phyloP scores from a whole-genome alignment of 1,140 invertebrate species.

The Cyclargus thomasi region DNA sequence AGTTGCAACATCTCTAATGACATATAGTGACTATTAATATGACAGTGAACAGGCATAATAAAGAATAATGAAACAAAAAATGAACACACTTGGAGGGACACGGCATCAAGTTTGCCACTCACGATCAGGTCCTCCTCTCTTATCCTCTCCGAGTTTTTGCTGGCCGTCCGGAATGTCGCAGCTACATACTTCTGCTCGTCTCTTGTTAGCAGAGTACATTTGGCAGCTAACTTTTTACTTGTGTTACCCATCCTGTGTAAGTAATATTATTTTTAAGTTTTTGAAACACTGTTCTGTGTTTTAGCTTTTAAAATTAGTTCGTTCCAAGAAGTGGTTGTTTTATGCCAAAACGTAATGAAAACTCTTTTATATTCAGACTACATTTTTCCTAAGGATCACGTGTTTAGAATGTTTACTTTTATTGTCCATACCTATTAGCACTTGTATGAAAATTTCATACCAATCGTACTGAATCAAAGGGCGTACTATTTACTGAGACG shows the following conservation, averaged over 20 bases:
- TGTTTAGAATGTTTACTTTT: background rate
- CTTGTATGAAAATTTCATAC: background rate
- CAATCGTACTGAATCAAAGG: background rate
- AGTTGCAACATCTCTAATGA: no score
- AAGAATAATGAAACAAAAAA: constrained; percentile 50
- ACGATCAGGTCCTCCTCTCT: constrained; percentile 79
- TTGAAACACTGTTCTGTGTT: background rate
- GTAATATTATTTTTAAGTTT: constrained; percentile 1
- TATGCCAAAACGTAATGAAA: no score
- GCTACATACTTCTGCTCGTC: constrained; percentile 78
- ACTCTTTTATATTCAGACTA: no score
- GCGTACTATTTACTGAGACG: background rate
- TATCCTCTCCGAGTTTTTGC: constrained; percentile 77
- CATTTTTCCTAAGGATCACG: background rate
- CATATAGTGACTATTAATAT: background rate
- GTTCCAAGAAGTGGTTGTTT: no score
- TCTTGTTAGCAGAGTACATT: constrained; percentile 77
- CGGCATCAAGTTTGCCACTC: constrained; percentile 70
- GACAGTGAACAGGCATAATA: constrained; percentile 27
- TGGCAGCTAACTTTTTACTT: constrained; percentile 78
- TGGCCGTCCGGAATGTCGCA: constrained; percentile 76
- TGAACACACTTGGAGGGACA: constrained; percentile 67
- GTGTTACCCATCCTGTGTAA: constrained; percentile 73
- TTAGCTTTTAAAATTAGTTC: no score
- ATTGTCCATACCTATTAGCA: constrained; percentile 1